Percentiles rank a stretch among this genome's conserved stretches.
phyloP scores from a whole-genome alignment of 2,797 vertebrate genomes.

The Danio aesculapii region DNA sequence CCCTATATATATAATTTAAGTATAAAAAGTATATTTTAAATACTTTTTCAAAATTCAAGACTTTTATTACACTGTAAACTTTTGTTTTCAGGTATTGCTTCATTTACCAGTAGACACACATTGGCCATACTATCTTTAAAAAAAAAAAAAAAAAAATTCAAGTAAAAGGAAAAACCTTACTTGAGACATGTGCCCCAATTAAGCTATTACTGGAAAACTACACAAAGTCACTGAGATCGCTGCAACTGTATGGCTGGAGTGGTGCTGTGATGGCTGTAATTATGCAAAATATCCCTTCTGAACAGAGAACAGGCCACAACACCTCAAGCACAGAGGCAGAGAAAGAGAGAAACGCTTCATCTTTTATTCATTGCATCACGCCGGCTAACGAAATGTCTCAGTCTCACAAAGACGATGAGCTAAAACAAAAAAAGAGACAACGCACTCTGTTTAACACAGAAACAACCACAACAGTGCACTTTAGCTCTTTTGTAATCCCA shows the following conservation, averaged over 20 bases:
- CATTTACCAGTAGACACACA: too few species aligned
- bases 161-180: slow-evolving; percentile 12
- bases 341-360: slow-evolving; percentile 44
- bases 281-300: slow-evolving; percentile 48
- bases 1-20: too few species aligned
- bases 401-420: neutral
- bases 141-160: too few species aligned
- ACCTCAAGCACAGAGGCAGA: slow-evolving; percentile 34
- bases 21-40: too few species aligned
- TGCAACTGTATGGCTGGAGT: slow-evolving; percentile 1
- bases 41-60: too few species aligned
- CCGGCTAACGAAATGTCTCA: neutral
- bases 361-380: slow-evolving; percentile 49
- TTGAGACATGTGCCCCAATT: slow-evolving; percentile 8
- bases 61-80: too few species aligned
- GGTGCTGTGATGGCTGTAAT: slow-evolving; percentile 34
- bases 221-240: slow-evolving; percentile 18
- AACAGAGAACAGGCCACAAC: slow-evolving; percentile 39
- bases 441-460: neutral
- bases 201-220: slow-evolving; percentile 1
- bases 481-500: slow-evolving; percentile 1
- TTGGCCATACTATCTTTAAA: too few species aligned
- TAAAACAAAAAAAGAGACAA: slow-evolving; percentile 19
- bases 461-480: neutral
- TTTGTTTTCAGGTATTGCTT: too few species aligned